Conservation (phyloP, 2,113 vertebrate genomes). For the Aplodontia rufa region DNA sequence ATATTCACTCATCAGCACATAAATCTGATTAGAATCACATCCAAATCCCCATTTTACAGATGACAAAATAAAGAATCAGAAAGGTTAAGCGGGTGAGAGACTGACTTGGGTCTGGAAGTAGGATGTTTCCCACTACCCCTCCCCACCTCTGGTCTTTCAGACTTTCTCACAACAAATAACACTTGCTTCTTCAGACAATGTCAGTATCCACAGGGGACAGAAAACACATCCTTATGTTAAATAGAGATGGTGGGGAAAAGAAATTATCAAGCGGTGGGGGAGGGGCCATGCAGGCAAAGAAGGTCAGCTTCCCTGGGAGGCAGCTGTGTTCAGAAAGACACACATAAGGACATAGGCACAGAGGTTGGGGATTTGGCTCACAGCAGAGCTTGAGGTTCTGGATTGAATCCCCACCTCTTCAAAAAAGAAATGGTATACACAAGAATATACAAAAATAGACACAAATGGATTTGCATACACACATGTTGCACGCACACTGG, state of each 20-base stretch:
- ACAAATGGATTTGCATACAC: too few relatives aligned
- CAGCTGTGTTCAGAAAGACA: background rate
- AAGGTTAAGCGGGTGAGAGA: background rate
- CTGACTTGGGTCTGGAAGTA: background rate
- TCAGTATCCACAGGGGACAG: background rate
- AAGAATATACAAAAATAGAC: background rate
- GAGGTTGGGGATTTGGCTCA: too few relatives aligned
- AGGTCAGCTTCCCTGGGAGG: background rate
- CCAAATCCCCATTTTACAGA: background rate
- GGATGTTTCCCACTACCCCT: background rate
- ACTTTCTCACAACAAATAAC: too few relatives aligned
- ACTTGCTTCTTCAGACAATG: background rate
- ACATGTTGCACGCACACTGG: background rate
- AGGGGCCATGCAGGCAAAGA: background rate
- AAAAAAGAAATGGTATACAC: too few relatives aligned
- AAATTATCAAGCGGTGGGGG: background rate
- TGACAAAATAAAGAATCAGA: background rate
- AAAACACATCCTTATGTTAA: accelerated
- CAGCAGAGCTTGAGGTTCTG: too few relatives aligned
- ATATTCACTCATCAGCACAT: too few relatives aligned
- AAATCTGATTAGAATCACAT: background rate
- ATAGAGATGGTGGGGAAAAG: background rate
- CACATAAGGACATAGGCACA: background rate
- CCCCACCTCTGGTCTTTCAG: too few relatives aligned
- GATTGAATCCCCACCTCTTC: too few relatives aligned